A percentile compares a stretch with the other conserved stretches of the same genome.
These are phyloP conservation scores for Hylyphantes graminicola DNA, from an alignment of 1,140 invertebrate genomes.

Conservation along the genomic window DNA sequence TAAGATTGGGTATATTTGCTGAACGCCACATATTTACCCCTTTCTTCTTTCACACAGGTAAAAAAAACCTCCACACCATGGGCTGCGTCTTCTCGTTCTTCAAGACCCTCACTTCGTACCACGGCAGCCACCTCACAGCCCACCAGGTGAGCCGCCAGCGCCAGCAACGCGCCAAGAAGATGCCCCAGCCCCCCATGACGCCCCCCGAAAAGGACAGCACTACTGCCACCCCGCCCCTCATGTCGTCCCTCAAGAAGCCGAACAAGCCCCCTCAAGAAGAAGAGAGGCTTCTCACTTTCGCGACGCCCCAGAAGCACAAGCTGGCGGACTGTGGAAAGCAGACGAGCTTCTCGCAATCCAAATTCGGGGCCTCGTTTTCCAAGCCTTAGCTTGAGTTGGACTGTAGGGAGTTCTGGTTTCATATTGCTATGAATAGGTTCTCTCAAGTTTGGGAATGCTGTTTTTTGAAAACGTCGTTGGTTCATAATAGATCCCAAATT, in stretches of 20 bases:
- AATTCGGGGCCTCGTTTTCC: conserved; percentile 36
- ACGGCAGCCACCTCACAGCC: conserved; percentile 59
- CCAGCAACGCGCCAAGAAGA: conserved; percentile 51
- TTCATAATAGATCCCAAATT: too few relatives aligned
- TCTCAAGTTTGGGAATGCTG: too few relatives aligned
- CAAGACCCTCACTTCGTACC: conserved; percentile 60
- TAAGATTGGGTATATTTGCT: too few relatives aligned
- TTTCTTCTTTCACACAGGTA: not conserved
- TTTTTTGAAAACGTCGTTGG: too few relatives aligned
- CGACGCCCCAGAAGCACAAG: conserved; percentile 51
- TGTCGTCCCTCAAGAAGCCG: conserved; percentile 7
- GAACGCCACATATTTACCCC: too few relatives aligned
- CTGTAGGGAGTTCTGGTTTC: too few relatives aligned
- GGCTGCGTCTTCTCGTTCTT: conserved; percentile 62
- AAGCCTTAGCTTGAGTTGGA: conserved; percentile 33
- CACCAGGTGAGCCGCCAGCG: conserved; percentile 54
- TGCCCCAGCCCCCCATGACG: conserved; percentile 14
- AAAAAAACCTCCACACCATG: too few relatives aligned
- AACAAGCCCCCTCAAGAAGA: not conserved
- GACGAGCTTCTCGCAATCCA: conserved; percentile 51
- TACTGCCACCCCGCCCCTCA: not conserved
- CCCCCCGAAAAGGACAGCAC: conserved; percentile 38
- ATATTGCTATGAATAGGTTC: too few relatives aligned
- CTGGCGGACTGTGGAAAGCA: conserved; percentile 52
- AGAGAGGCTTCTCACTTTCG: conserved; percentile 35